Conservation (phyloP, 2,113 vertebrate species). For the Pelusios castaneus region DNA sequence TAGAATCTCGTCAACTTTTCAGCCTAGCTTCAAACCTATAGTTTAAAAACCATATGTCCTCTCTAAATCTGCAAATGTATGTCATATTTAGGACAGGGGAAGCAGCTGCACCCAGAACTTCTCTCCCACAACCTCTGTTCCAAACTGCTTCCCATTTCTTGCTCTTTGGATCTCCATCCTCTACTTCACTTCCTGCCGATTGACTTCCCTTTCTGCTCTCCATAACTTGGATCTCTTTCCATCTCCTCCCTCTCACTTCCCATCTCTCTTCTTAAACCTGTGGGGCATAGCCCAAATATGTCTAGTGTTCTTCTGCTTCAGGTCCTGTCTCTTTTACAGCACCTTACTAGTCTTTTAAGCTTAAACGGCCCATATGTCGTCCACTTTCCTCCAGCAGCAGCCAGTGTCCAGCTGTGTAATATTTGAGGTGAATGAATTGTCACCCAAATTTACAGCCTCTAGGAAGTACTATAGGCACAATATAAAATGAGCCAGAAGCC, state of each 20-base stretch:
- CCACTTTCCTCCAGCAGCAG: background rate
- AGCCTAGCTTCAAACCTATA: background rate
- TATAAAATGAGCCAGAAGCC: constrained; percentile 31
- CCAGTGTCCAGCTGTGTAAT: background rate
- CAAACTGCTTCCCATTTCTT: background rate
- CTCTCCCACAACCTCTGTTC: background rate
- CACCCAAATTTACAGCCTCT: background rate
- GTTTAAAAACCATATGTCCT: constrained; percentile 17
- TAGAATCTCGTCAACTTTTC: constrained; percentile 38
- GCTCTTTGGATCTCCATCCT: background rate
- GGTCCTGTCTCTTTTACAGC: background rate
- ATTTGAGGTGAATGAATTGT: background rate
- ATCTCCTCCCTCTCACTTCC: background rate
- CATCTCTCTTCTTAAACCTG: background rate
- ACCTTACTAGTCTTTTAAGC: background rate
- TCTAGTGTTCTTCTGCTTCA: background rate
- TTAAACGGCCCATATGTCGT: background rate
- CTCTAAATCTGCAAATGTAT: background rate
- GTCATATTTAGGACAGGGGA: background rate
- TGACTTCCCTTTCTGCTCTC: background rate
- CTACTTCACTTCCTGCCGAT: background rate
- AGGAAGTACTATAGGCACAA: background rate
- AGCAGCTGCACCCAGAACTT: background rate
- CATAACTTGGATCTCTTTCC: background rate
- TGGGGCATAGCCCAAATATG: background rate